Evolutionary conservation across 2,797 vertebrate genomes (phyloP).

Genomic region (Erethizon dorsatum): DNA sequence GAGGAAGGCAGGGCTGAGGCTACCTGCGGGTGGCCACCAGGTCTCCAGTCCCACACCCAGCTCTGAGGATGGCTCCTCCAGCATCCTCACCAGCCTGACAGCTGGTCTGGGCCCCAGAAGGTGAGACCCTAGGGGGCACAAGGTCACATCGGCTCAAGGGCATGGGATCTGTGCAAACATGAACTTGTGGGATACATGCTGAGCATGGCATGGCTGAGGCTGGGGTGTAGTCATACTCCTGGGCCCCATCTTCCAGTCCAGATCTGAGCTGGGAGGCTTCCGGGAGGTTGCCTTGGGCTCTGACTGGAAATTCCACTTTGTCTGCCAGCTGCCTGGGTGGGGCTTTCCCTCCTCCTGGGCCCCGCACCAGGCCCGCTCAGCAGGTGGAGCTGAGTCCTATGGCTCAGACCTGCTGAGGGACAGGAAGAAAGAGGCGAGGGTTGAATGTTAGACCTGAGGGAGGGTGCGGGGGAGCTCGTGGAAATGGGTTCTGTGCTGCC

Average conservation of each 20-base stretch:
- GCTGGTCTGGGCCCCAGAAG: background rate
- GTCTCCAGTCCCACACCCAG: background rate
- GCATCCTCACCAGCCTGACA: background rate
- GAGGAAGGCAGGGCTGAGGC: background rate
- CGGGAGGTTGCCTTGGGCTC: slow-evolving; percentile 11
- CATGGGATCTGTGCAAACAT: background rate
- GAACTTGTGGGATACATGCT: background rate
- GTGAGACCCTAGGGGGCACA: background rate
- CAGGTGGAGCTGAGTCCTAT: background rate
- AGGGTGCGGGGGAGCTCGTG: background rate
- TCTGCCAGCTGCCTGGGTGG: slow-evolving; percentile 63
- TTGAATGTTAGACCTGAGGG: background rate
- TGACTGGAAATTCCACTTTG: slow-evolving; percentile 81
- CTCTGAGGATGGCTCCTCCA: background rate
- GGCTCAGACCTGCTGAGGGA: background rate
- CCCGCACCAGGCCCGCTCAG: background rate
- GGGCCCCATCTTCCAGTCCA: background rate
- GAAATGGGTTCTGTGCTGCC: background rate
- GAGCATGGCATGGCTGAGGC: background rate
- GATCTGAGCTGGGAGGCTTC: background rate
- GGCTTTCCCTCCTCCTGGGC: background rate
- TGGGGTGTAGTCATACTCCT: background rate
- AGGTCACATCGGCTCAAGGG: background rate
- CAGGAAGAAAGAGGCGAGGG: background rate
- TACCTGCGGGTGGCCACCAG: background rate